Evolutionary conservation across 2,113 vertebrate species (phyloP), one percentile per base, ranked within the genome.

Genomic region (Oreotrochilus melanogaster): DNA sequence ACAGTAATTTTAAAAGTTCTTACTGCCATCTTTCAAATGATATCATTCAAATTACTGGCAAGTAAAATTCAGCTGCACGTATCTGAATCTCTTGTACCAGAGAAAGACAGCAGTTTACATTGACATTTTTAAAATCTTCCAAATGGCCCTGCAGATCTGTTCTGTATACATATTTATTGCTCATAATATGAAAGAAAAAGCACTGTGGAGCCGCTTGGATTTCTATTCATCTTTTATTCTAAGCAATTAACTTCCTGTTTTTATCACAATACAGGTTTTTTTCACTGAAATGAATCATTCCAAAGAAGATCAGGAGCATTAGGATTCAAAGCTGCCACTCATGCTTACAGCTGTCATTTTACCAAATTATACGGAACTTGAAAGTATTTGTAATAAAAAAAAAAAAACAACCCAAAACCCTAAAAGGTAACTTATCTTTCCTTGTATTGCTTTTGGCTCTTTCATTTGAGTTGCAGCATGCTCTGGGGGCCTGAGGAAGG

Each of bases 311-410:
- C 91, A 88, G 37, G 43, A 79, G 90, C 93, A 74, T 58, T 65
- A 86, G 85, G 61, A 91, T 92, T 95, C 90, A 95, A 91, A 84
- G 75, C 78, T 94, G 88, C 57, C 78, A 85, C 35, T 86, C 82
- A 70, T 39, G 72, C 85, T 93, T 71, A 70, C 88, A 96, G 76
- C 70, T 93, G 88, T 50, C 13, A 3, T 43, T 87, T 91, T 88
- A 88, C 54, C 73, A 79, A 95, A 87, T 65, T 57, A 78, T 60
- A 74, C 27, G 72, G 45, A 92, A 95, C 62, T 75, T 64, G 23
- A n/a, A 67, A 95, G 37, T 39, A 84, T 91, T 94, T 95, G 58
- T 80, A 83, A 78, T 69, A 82, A 89, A n/a, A 70, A 75, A 53
- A 48, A 48, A 39, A 39, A 39, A 10, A 37, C 39, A 39, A 39